Evolutionary conservation across 1,140 invertebrate species (phyloP), one percentile per base, ranked within the genome.

Genomic region (Cotesia chilonis): DNA sequence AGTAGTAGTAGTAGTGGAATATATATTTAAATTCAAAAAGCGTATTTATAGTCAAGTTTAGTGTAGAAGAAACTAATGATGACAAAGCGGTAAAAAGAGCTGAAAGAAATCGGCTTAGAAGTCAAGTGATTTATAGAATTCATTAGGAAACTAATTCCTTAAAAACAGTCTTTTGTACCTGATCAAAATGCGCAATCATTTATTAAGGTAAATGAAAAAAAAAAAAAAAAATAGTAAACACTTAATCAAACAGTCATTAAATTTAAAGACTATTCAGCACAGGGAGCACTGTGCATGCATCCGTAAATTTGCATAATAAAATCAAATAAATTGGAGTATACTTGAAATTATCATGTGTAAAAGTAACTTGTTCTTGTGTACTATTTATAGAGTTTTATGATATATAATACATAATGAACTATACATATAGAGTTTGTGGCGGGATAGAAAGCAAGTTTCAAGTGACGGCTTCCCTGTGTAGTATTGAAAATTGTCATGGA

Each of bases 121-220:
- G 38, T 57, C 67, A 28, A 1, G 51, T 68, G 67, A 68, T 68
- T 68, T 68, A 68, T 68, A 37, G 35, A 55, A 68, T 68, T 68
- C 51, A 68, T 68, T 68, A 68, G 57, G 67, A 3, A 38, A 63
- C 20, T 14, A 17, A 37, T 66, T 17, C 20, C 41, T 66, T 47
- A 51, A 10, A 66, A 52, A 52, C 4, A 4, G 4, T 47, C 37
- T 20, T 57, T n/a, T 28, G 2, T n/a, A 36, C 9, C 67, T 55
- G 28, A 38, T 35, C 6, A 12, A 68, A 68, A 38, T 55, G 51
- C 35, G 4, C 37, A 9, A 57, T 55, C 35, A 6, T 20, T 28
- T 28, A 59, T n/a, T 10, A 4, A 12, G 5, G 63, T 9, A 38
- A 38, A 37, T 37, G 14, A 14, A 2, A 10, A 14, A 41, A 41